A percentile compares a stretch with the other conserved stretches of the same genome.
Evolutionary conservation across 2,797 vertebrate species (phyloP).

Genomic region (Schizothorax lantsangensis): DNA sequence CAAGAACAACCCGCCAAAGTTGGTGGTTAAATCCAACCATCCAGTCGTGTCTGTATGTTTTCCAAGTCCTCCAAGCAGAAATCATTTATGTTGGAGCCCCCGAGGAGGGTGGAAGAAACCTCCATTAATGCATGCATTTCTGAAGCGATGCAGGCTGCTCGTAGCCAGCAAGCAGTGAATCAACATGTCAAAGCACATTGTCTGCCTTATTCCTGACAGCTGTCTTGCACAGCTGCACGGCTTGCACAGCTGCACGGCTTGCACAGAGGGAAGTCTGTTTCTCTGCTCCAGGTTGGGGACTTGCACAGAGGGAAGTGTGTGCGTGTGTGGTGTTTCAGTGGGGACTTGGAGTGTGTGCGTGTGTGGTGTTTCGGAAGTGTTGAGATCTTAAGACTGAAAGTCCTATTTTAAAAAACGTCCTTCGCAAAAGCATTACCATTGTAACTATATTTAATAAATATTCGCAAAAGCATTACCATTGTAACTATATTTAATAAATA

Average conservation of each 20-base stretch:
- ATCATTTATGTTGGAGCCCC: conserved; percentile 29
- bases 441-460: background rate
- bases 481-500: too few species aligned
- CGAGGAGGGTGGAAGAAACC: conserved; percentile 32
- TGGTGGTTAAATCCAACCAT: background rate
- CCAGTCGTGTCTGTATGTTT: conserved; percentile 8
- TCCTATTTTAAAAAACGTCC: background rate
- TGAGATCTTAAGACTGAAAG: conserved; percentile 1
- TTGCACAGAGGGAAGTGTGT: conserved; percentile 13
- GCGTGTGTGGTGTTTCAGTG: background rate
- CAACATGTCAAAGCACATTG: conserved; percentile 57
- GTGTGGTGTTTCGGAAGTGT: background rate
- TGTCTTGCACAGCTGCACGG: conserved; percentile 71
- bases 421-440: background rate
- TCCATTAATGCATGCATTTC: conserved; percentile 46
- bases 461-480: too few species aligned
- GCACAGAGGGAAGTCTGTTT: conserved; percentile 35
- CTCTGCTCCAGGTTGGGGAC: background rate
- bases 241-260: conserved; percentile 67
- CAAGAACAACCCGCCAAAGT: background rate
- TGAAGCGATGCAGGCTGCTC: conserved; percentile 39
- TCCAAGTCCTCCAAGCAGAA: conserved; percentile 30
- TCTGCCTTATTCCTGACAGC: conserved; percentile 70
- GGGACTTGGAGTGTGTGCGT: too few species aligned
- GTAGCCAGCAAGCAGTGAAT: conserved; percentile 42